These are phyloP conservation scores for Lasiurus cinereus DNA, from an alignment of 2,113 vertebrate genomes.

Conservation along the genomic window DNA sequence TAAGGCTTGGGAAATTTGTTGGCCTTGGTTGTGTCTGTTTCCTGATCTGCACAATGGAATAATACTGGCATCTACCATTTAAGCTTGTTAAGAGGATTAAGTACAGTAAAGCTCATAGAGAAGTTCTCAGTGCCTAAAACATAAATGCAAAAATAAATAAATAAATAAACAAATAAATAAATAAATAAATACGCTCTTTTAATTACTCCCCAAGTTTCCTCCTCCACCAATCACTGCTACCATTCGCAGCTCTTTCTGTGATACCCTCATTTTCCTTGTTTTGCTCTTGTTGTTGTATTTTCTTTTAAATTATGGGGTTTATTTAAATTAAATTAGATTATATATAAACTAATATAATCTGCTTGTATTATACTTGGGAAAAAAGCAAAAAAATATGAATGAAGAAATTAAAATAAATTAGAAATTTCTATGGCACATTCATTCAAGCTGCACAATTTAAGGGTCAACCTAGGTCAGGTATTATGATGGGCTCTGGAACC, in stretches of 20 bases:
- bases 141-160: neutral
- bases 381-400: neutral
- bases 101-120: neutral
- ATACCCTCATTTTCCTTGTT: neutral
- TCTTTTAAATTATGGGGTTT: conserved; percentile 28
- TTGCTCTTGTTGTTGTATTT: neutral
- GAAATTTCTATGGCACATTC: neutral
- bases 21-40: neutral
- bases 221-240: neutral
- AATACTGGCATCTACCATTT: neutral
- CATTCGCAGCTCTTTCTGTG: neutral
- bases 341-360: neutral
- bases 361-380: neutral
- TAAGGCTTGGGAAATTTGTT: neutral
- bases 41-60: neutral
- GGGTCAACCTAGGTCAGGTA: neutral
- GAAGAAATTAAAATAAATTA: neutral
- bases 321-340: neutral
- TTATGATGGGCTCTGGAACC: neutral
- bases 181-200: neutral
- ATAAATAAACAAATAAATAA: neutral
- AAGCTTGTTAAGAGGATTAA: neutral
- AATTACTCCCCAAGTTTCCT: neutral
- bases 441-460: neutral
- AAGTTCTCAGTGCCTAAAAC: neutral